A percentile compares a stretch with the other conserved stretches of the same genome.
Evolutionary conservation across 1,140 invertebrate genomes (phyloP).

Genomic region (Paraescarpia echinospica): DNA sequence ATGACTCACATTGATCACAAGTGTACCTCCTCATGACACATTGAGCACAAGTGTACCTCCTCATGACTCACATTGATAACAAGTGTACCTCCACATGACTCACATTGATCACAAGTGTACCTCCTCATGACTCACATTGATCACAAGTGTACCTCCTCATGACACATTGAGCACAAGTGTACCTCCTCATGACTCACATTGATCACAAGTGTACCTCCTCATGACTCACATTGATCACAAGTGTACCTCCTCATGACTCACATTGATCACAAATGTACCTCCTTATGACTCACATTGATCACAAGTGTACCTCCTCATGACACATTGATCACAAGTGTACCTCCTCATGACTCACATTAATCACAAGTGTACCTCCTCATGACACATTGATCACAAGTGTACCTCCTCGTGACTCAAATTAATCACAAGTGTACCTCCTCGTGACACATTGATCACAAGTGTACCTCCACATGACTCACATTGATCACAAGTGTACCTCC

Average conservation of each 20-base stretch:
- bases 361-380: neutral
- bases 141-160: neutral
- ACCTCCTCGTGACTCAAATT: no score
- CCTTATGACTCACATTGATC: no score
- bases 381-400: no score
- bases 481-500: neutral
- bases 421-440: neutral
- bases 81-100: neutral
- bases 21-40: neutral
- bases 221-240: no score
- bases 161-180: no score
- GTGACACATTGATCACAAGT: no score
- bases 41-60: neutral
- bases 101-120: neutral
- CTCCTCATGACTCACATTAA: no score
- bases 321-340: neutral
- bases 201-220: neutral
- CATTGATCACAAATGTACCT: no score
- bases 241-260: neutral
- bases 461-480: neutral
- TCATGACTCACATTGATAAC: no score
- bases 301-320: neutral
- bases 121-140: no score
- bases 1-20: no score
- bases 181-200: no score